phyloP scores from a whole-genome alignment of 2,113 vertebrate species.

The Gorsachius goisagi region DNA sequence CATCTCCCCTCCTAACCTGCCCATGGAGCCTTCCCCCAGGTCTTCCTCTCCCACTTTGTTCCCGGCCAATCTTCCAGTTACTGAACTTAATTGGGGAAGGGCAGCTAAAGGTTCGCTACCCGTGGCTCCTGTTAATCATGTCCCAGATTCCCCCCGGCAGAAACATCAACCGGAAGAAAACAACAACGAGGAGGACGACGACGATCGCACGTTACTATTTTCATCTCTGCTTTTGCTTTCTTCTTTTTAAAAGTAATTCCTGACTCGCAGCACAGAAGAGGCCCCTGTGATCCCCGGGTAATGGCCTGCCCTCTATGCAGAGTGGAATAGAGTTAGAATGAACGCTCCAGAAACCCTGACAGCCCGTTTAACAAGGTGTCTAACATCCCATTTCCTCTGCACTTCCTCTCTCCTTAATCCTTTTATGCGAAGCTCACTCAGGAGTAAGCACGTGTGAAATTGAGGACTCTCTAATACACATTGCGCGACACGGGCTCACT shows the following conservation, averaged over 20 bases:
- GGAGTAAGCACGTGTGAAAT: slow-evolving; percentile 99
- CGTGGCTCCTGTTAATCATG: neutral
- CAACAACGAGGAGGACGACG: neutral
- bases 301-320: slow-evolving; percentile 76
- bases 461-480: slow-evolving; percentile 94
- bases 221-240: slow-evolving; percentile 19
- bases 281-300: slow-evolving; percentile 75
- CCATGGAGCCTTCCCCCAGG: neutral
- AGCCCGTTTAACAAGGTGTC: slow-evolving; percentile 92
- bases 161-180: neutral
- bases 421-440: slow-evolving; percentile 94
- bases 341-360: slow-evolving; percentile 87
- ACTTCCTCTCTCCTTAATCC: slow-evolving; percentile 94
- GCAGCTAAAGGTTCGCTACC: neutral
- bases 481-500: slow-evolving; percentile 70
- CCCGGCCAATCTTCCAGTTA: neutral
- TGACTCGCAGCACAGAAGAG: slow-evolving; percentile 7
- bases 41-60: neutral
- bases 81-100: neutral
- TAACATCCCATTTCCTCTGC: slow-evolving; percentile 91
- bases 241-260: slow-evolving; percentile 46
- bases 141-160: neutral
- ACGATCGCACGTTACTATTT: neutral
- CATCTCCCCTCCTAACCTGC: neutral
- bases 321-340: slow-evolving; percentile 86